These are phyloP conservation scores for Pseudochirops cupreus DNA, from an alignment of 2,797 vertebrate species.

Conservation along the genomic window DNA sequence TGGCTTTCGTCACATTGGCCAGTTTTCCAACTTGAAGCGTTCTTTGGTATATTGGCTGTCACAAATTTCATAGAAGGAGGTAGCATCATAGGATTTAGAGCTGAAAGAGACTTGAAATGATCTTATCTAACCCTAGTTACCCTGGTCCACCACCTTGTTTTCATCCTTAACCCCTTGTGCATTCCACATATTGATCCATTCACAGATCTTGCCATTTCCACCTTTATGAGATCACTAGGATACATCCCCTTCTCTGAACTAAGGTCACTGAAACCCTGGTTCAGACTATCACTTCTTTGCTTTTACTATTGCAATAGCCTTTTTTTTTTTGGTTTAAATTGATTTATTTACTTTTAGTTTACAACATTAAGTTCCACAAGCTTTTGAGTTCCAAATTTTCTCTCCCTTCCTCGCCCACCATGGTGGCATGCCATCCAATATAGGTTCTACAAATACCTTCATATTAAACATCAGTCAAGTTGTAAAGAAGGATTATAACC, in stretches of 20 bases:
- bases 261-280: not conserved
- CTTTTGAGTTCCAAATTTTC: no score
- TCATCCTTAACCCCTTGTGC: not conserved
- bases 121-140: not conserved
- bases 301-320: not conserved
- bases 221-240: not conserved
- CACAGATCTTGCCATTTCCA: not conserved
- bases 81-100: not conserved
- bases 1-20: not conserved
- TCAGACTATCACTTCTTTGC: not conserved
- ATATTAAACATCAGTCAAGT: no score
- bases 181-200: not conserved
- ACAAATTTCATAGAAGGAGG: not conserved
- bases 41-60: not conserved
- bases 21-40: not conserved
- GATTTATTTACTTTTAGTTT: no score
- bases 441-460: no score
- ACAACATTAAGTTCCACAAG: no score
- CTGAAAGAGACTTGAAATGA: not conserved
- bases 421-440: no score
- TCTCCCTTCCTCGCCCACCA: no score
- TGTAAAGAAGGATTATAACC: no score
- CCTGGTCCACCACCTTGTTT: not conserved
- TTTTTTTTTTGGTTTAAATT: not conserved
- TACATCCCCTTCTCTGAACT: not conserved